Evolutionary conservation across 2,888 invertebrate species (phyloP).

Genomic region (Pseudoips prasinana): DNA sequence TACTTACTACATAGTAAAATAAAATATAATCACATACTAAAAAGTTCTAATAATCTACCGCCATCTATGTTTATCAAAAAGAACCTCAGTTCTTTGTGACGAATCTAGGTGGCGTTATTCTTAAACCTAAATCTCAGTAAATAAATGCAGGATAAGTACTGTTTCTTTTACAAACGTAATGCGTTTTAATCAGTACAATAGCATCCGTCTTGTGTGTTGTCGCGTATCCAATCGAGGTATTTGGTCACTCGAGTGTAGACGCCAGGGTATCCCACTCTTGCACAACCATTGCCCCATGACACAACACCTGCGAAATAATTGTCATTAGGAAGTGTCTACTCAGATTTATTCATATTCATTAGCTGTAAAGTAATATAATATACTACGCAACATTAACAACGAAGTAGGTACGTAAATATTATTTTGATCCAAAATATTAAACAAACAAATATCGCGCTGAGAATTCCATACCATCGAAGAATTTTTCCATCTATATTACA

Average conservation of each 20-base stretch:
- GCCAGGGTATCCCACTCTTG: conserved; percentile 91
- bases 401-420: no score
- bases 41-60: conserved; percentile 1
- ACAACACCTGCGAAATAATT: conserved; percentile 84
- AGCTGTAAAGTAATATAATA: no score
- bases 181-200: conserved; percentile 85
- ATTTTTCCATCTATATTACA: no score
- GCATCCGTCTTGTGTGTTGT: conserved; percentile 90
- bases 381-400: no score
- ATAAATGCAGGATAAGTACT: conserved; percentile 28
- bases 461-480: no score
- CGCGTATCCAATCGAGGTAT: conserved; percentile 90
- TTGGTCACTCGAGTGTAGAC: conserved; percentile 93
- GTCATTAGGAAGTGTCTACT: conserved; percentile 10
- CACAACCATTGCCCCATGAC: conserved; percentile 95
- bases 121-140: conserved; percentile 15
- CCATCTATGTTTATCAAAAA: conserved; percentile 9
- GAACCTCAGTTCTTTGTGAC: neutral
- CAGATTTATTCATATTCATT: neutral
- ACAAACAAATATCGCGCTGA: no score
- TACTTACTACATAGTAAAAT: conserved; percentile 4
- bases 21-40: conserved; percentile 1
- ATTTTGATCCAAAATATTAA: no score
- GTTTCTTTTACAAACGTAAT: neutral
- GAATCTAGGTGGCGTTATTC: conserved; percentile 18